Base-by-base conservation (phyloP, 2,113 vertebrate species). In the Cololabis saira region DNA sequence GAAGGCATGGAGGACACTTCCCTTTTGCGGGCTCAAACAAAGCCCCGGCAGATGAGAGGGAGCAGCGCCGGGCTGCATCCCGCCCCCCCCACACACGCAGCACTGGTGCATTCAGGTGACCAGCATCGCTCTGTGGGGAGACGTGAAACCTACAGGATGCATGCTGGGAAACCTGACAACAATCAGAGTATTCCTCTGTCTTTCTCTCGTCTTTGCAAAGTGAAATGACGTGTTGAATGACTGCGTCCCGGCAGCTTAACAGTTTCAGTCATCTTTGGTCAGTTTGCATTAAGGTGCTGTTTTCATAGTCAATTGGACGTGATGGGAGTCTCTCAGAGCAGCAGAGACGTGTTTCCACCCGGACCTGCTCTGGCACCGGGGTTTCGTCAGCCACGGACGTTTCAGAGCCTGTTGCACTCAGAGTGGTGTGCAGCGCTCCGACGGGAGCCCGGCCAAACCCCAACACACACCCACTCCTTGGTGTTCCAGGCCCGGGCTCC, bases 201-300 rank as follows among this genome's bases (percentile, higher is more conserved):
- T 64, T 27, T 16, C 54, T 42, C 30, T 53, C 51, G 51, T 21
- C 18, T 27, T 37, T 11, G n/a, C 12, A 14, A 21, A 51, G 53
- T 19, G 56, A 17, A 50, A 60, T 8, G 50, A 61, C 8, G 65
- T 41, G 66, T 51, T 47, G 1, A 65, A 0, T 75, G 78, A 49
- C 59, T 51, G 82, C 73, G 69, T 73, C 45, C 13, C 40, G 50
- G 70, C 50, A 62, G 17, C 67, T 79, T 75, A 74, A 78, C 76
- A 80, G 67, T 56, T 21, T 63, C 42, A 50, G 19, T 66, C 51
- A 30, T 91, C 89, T 91, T 91, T 91, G 89, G 87, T 90, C 78
- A 76, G 62, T 78, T 84, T 65, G 79, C 22, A 61, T 75, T 87
- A 91, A 91, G 89, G 89, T 91, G 89, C 87, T 76, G 30, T 69